phyloP scores from a whole-genome alignment of 2,888 invertebrate species.

The Unio delphinus region DNA sequence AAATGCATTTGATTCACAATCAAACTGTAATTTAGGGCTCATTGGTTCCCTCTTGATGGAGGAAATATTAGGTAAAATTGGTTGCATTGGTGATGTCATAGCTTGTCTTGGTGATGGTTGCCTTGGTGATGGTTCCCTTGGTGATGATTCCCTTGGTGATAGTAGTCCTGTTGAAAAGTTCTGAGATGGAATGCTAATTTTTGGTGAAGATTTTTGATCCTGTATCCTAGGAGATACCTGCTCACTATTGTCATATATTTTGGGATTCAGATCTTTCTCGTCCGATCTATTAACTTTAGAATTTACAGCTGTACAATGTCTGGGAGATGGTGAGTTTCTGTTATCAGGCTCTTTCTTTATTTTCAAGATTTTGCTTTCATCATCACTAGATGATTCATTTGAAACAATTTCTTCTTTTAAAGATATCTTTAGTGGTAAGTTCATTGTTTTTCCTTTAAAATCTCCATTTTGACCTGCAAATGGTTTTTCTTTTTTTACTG shows the following conservation, averaged over 20 bases:
- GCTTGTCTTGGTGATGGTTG: constrained; percentile 9
- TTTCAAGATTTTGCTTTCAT: neutral
- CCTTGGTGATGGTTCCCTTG: neutral
- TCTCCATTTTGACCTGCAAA: neutral
- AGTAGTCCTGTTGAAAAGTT: neutral
- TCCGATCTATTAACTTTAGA: constrained; percentile 3
- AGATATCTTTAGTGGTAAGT: neutral
- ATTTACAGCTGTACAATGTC: neutral
- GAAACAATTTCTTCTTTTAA: neutral
- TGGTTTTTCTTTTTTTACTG: constrained; percentile 5
- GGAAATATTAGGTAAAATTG: constrained; percentile 6
- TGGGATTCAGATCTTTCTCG: constrained; percentile 3
- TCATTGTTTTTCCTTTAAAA: neutral
- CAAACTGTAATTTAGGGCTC: constrained; percentile 9
- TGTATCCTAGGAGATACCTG: constrained; percentile 9
- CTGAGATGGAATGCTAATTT: constrained; percentile 4
- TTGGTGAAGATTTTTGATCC: constrained; percentile 7
- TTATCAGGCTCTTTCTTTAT: neutral
- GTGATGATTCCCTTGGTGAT: neutral
- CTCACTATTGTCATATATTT: neutral
- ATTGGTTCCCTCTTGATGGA: neutral
- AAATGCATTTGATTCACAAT: constrained; percentile 14
- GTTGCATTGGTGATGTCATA: constrained; percentile 10
- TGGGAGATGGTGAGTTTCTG: neutral
- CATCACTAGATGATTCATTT: neutral